Evolutionary conservation across 64 coral and sea anemone species (phyloP).

Genomic region (Montipora sp.): DNA sequence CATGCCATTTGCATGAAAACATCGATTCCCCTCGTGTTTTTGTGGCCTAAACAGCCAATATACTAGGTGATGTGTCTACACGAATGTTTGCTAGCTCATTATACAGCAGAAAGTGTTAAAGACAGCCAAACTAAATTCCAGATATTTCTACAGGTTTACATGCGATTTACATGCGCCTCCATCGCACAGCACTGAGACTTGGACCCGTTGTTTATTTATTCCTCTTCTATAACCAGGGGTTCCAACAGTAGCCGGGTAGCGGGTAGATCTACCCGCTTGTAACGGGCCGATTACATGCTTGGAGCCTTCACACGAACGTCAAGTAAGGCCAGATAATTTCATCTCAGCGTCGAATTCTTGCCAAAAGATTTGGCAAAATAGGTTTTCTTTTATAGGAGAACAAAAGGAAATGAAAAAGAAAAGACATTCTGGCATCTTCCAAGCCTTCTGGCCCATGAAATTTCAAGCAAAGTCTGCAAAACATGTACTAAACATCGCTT

Average conservation of each 20-base stretch:
- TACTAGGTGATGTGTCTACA: too few species aligned
- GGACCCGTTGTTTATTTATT: too few species aligned
- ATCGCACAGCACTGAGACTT: too few species aligned
- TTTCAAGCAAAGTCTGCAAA: slow-evolving; percentile 15
- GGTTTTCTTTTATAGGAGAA: not conserved
- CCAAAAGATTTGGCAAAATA: slow-evolving; percentile 26
- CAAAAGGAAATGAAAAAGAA: slow-evolving; percentile 21
- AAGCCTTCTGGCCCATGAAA: not conserved
- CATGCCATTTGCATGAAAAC: too few species aligned
- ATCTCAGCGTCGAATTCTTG: slow-evolving; percentile 22
- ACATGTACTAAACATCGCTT: slow-evolving; percentile 15
- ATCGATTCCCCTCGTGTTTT: too few species aligned
- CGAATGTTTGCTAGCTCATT: too few species aligned
- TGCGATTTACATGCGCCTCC: too few species aligned
- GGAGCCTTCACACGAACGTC: slow-evolving; percentile 23
- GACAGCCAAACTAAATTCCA: too few species aligned
- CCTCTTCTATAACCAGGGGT: not conserved
- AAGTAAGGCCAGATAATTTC: not conserved
- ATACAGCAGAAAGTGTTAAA: too few species aligned
- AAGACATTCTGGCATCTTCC: slow-evolving; percentile 5
- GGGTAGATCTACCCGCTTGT: slow-evolving; percentile 52
- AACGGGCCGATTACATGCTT: slow-evolving; percentile 47
- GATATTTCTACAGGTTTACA: too few species aligned
- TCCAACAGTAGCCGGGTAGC: slow-evolving; percentile 43
- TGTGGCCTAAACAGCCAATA: too few species aligned